Percentiles rank a stretch among this genome's conserved stretches.
phyloP scores from a whole-genome alignment of 2,797 vertebrate genomes.

The Clangula hyemalis region DNA sequence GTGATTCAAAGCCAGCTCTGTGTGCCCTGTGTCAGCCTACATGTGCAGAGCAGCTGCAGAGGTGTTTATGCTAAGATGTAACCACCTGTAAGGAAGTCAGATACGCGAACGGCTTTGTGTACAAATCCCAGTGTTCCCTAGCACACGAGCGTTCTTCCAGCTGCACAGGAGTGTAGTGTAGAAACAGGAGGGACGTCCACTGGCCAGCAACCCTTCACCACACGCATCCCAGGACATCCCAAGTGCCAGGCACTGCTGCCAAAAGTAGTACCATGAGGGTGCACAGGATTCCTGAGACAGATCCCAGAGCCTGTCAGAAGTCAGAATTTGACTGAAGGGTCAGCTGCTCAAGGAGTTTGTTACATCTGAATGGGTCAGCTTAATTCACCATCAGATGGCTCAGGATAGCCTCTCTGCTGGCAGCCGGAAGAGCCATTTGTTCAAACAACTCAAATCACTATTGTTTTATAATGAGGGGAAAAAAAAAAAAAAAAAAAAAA shows the following conservation, averaged over 20 bases:
- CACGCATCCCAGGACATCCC: constrained; percentile 56
- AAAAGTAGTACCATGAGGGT: constrained; percentile 5
- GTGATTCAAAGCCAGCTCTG: constrained; percentile 50
- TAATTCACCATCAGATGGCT: constrained; percentile 70
- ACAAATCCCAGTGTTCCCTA: constrained; percentile 10
- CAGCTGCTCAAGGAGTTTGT: constrained; percentile 39
- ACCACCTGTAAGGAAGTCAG: constrained; percentile 51
- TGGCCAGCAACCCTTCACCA: constrained; percentile 40
- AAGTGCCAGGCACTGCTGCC: constrained; percentile 51
- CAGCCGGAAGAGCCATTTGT: constrained; percentile 75
- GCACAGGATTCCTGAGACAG: constrained; percentile 74
- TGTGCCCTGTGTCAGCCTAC: constrained; percentile 15
- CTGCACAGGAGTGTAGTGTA: constrained; percentile 32
- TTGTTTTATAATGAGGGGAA: constrained; percentile 68
- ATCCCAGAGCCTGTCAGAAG: constrained; percentile 69
- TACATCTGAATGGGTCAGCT: constrained; percentile 68
- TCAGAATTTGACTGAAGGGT: constrained; percentile 68
- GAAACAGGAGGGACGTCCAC: constrained; percentile 12
- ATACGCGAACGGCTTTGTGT: neutral
- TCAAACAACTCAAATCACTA: constrained; percentile 76
- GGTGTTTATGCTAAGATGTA: constrained; percentile 52
- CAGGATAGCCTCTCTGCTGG: constrained; percentile 70
- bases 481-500: neutral
- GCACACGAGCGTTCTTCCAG: constrained; percentile 16
- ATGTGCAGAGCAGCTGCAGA: constrained; percentile 53